Conservation (phyloP, 2,797 vertebrate species). For the Prionace glauca region DNA sequence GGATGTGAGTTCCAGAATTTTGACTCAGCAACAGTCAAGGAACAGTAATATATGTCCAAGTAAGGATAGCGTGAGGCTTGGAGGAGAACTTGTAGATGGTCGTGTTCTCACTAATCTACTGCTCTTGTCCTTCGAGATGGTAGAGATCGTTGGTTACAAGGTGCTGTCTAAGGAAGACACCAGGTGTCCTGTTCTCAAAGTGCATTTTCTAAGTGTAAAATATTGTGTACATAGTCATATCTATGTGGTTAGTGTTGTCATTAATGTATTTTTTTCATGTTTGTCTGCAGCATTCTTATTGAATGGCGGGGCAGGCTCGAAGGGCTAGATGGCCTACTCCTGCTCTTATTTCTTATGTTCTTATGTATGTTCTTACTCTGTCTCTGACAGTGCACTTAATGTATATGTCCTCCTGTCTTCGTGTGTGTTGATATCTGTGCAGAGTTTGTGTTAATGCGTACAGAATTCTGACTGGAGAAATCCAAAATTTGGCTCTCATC, state of each 20-base stretch:
- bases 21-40: too few relatives aligned
- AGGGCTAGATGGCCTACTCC: too few relatives aligned
- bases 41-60: too few relatives aligned
- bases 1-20: too few relatives aligned
- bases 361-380: neutral
- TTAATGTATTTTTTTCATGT: neutral
- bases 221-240: neutral
- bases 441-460: neutral
- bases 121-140: too few relatives aligned
- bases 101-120: neutral
- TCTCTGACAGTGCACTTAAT: neutral
- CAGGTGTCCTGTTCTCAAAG: neutral
- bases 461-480: neutral
- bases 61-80: too few relatives aligned
- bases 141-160: too few relatives aligned
- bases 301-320: too few relatives aligned
- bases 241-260: neutral
- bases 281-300: too few relatives aligned
- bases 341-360: too few relatives aligned
- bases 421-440: neutral
- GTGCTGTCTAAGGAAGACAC: too few relatives aligned
- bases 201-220: neutral
- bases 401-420: neutral
- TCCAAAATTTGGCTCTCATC: neutral
- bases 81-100: neutral